Conservation (phyloP, 2,113 vertebrate species). For the Cavia porcellus region DNA sequence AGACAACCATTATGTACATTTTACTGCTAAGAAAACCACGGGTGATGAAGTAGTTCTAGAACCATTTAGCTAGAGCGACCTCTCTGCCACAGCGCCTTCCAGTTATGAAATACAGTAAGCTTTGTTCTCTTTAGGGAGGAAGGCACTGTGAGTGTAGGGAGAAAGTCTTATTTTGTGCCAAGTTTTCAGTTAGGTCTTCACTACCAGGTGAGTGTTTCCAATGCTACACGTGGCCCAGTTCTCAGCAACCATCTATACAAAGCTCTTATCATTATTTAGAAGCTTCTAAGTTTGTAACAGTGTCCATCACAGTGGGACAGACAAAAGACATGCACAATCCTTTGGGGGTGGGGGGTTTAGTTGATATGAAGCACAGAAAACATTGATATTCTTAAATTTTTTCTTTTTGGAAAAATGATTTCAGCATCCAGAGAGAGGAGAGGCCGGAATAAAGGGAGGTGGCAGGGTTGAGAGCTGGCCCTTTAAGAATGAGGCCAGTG, state of each 20-base stretch:
- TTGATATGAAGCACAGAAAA: neutral
- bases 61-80: neutral
- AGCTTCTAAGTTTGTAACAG: neutral
- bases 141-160: neutral
- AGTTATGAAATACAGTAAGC: neutral
- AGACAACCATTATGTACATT: neutral
- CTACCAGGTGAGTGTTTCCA: neutral
- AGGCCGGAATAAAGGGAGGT: neutral
- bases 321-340: neutral
- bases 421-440: neutral
- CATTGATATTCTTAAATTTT: neutral
- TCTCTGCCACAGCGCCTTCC: neutral
- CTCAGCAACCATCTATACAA: neutral
- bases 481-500: neutral
- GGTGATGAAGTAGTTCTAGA: neutral
- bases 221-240: neutral
- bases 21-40: neutral
- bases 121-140: neutral
- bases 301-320: neutral
- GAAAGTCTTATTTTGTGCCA: neutral
- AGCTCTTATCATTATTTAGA: neutral
- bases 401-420: neutral
- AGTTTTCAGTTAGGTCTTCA: neutral
- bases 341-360: neutral
- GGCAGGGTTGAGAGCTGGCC: neutral